Evolutionary conservation across 2,797 vertebrate species (phyloP), one percentile per base, ranked within the genome.

Genomic region (Tarsius wallacei): DNA sequence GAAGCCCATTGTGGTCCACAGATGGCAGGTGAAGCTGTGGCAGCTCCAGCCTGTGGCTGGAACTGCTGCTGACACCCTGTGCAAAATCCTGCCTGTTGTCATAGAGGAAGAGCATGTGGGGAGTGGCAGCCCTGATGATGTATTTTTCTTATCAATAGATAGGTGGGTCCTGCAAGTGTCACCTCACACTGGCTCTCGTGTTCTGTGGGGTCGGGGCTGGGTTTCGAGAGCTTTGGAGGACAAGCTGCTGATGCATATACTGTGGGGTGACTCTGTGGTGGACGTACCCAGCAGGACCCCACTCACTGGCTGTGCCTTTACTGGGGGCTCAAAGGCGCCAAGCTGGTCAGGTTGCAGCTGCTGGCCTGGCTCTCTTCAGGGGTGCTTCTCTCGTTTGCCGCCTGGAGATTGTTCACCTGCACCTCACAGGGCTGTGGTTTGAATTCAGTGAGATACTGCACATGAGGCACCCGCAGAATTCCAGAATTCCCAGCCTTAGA

Each of bases 271-370:
- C 5, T 63, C 22, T 2, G 2, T 14, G 33, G 11, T 31, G 28
- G 22, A 36, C 2, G 19, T 33, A 36, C 24, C 74, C 66, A 22
- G 74, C 15, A 33, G 42, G 42, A 42, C 42, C 13, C 74, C 12
- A 5, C 28, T 80, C 17, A n/a, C 16, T 24, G 42, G 42, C 42
- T 86, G 53, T 33, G 3, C 68, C 36, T 28, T 53, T n/a, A 42
- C 2, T 12, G 10, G n/a, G 19, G 26, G 24, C 76, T 22, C 87
- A 36, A 19, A 61, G 59, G 59, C 42, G 42, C 42, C 42, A 6
- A 42, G 42, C 33, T 28, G 12, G 31, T 71, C 21, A n/a, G 0
- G 14, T 7, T 9, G 3, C 7, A 15, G 31, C n/a, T 3, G 0
- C 63, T 26, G 7, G 12, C 42, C 16, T 55, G 16, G 28, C 28